These are phyloP conservation scores for Polietes domitor DNA, from an alignment of 2,888 invertebrate genomes.

Conservation along the genomic window DNA sequence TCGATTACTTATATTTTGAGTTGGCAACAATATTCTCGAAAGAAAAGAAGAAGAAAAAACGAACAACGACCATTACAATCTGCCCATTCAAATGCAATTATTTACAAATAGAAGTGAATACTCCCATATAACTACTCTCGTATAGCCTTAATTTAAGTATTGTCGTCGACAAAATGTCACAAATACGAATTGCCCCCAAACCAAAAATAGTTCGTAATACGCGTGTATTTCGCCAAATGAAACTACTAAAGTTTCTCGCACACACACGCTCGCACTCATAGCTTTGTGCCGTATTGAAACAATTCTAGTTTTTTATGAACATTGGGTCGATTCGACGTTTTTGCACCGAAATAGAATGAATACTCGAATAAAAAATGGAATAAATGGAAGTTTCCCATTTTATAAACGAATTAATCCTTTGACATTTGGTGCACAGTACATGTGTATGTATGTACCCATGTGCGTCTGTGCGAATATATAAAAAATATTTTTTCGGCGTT, in stretches of 20 bases:
- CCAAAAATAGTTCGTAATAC: slow-evolving; percentile 12
- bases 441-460: neutral
- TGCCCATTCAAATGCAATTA: slow-evolving; percentile 22
- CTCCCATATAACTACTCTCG: neutral
- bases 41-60: too few species aligned
- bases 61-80: slow-evolving; percentile 1
- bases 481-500: neutral
- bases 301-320: slow-evolving; percentile 19
- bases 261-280: neutral
- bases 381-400: slow-evolving; percentile 51
- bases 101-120: neutral
- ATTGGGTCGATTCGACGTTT: neutral
- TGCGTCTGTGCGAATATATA: neutral
- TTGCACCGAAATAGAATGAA: slow-evolving; percentile 4
- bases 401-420: slow-evolving; percentile 62
- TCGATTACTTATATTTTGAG: neutral
- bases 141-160: slow-evolving; percentile 14
- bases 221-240: slow-evolving; percentile 23
- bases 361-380: slow-evolving; percentile 24
- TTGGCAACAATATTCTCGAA: neutral
- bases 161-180: slow-evolving; percentile 22
- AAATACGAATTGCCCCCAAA: slow-evolving; percentile 11
- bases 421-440: slow-evolving; percentile 53
- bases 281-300: slow-evolving; percentile 13
- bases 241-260: slow-evolving; percentile 4